Evolutionary conservation across 2,888 invertebrate species (phyloP), one percentile per base, ranked within the genome.

Genomic region (Ganaspis brasiliensis): DNA sequence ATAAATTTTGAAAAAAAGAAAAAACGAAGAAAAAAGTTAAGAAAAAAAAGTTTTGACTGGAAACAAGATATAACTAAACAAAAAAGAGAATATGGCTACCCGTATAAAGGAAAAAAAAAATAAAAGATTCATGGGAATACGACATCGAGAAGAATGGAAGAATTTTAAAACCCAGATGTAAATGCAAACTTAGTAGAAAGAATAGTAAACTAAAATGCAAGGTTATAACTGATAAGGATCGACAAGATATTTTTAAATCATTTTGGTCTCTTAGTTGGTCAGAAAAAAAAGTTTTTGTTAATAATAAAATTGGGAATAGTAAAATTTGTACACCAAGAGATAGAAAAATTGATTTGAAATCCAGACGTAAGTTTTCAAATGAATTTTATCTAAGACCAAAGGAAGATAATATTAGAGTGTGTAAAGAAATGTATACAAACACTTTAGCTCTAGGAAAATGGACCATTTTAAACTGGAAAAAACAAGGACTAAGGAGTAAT

Each of bases 1-100:
- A 49, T n/a, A 4, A 0, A 49, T 49, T 71, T 74, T 72, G 52
- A 72, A 73, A 59, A 19, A 37, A 14, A 12, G 21, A 67, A 14
- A 35, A 31, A 49, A 49, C 49, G 49, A 49, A 49, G n/a, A n/a
- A 49, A 49, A n/a, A 49, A 6, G n/a, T n/a, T 49, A n/a, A 49
- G 49, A 49, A 49, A 49, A 49, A 49, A 49, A 5, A 49, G 49
- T 49, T 14, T n/a, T 49, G 49, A 49, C n/a, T 49, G 49, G 49
- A 49, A 49, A 49, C 49, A 49, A 16, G 49, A 49, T 6, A 49
- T 49, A 49, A 16, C 3, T 49, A 14, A 49, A 49, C 49, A n/a
- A 49, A 49, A 49, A 49, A 49, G 49, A 16, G 49, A 49, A 49
- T 49, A 5, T 49, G 49, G 49, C n/a, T 49, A n/a, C n/a, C 49